Evolutionary conservation across 2,113 vertebrate genomes (phyloP).

Genomic region (Nycticryphes semicollaris): DNA sequence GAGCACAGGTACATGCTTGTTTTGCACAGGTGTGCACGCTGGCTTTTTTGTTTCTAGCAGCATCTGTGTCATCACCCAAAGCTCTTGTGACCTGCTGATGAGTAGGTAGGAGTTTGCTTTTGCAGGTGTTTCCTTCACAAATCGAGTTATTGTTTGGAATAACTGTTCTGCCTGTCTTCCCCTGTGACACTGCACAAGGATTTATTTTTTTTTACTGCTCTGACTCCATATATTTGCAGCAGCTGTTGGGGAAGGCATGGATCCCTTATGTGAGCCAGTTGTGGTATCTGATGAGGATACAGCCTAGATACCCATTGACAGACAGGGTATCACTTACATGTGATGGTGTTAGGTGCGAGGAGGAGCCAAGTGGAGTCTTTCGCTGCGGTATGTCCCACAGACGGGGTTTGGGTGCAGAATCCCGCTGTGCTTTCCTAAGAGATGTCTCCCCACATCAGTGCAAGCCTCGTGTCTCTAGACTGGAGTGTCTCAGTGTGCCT

Average conservation of each 20-base stretch:
- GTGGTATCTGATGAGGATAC: background rate
- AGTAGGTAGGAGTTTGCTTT: background rate
- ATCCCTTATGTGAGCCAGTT: background rate
- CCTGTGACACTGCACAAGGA: background rate
- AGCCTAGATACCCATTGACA: background rate
- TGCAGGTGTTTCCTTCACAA: background rate
- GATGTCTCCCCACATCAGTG: accelerated
- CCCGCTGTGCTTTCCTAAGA: background rate
- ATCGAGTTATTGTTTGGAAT: background rate
- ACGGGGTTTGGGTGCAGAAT: background rate
- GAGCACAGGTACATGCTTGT: background rate
- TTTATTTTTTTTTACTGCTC: background rate
- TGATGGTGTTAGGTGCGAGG: background rate
- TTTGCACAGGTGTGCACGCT: background rate
- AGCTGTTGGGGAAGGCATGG: background rate
- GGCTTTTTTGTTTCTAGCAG: background rate
- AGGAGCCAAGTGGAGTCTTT: background rate
- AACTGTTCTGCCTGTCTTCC: background rate
- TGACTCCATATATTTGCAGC: background rate
- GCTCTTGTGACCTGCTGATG: background rate
- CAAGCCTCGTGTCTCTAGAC: background rate
- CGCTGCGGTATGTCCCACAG: background rate
- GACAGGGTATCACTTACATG: background rate
- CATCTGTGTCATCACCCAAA: background rate
- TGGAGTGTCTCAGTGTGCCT: background rate